Evolutionary conservation across 2,888 invertebrate species (phyloP).

Genomic region (Calameuta filiformis): DNA sequence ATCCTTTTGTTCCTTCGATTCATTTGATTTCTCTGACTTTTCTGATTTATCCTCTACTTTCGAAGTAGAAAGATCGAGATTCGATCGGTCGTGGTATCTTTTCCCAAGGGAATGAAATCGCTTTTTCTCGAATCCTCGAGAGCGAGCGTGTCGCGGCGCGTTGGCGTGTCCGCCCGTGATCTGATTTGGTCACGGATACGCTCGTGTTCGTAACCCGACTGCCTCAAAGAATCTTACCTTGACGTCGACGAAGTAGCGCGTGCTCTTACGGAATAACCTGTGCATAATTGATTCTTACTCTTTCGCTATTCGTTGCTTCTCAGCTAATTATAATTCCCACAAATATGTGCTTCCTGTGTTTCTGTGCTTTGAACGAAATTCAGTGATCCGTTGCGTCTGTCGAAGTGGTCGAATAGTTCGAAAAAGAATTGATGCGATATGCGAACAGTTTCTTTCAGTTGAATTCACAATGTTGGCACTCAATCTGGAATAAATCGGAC

Average conservation of each 20-base stretch:
- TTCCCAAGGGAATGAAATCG: background rate
- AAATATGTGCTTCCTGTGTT: background rate
- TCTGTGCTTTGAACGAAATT: background rate
- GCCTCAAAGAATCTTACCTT: conserved; percentile 1
- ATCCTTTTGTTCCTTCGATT: background rate
- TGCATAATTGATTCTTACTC: conserved; percentile 9
- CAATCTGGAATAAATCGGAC: background rate
- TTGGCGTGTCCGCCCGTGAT: conserved; percentile 27
- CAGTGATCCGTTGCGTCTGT: background rate
- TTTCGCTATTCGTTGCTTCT: background rate
- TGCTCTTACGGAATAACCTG: conserved; percentile 5
- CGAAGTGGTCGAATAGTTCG: background rate
- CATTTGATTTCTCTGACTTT: background rate
- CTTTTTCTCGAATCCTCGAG: background rate
- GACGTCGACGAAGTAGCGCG: conserved; percentile 4
- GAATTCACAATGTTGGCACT: background rate
- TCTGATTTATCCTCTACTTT: background rate
- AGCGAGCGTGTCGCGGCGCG: conserved; percentile 3
- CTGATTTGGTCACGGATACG: conserved; percentile 53
- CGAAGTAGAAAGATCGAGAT: background rate
- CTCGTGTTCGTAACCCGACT: conserved; percentile 41
- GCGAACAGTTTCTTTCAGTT: background rate
- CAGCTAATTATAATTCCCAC: conserved; percentile 1
- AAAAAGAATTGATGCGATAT: background rate
- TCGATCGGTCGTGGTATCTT: background rate